Percentiles rank a stretch among this genome's conserved stretches.
Evolutionary conservation across 2,113 vertebrate genomes (phyloP).

Genomic region (Coptodon bakossiorum): DNA sequence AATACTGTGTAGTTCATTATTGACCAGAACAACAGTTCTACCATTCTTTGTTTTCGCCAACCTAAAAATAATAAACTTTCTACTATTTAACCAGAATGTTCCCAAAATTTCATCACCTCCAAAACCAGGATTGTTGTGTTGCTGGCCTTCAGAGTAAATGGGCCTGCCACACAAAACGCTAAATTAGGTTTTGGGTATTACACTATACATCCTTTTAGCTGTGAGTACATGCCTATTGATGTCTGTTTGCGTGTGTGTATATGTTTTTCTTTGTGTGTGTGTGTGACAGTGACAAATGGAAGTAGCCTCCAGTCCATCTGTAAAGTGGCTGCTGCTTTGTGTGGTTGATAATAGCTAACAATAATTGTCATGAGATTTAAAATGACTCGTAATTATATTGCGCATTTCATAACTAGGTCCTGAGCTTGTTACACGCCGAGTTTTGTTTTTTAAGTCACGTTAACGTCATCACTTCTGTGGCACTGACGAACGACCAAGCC

Average conservation of each 20-base stretch:
- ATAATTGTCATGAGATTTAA: conserved; percentile 45
- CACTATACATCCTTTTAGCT: neutral
- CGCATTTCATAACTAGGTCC: conserved; percentile 39
- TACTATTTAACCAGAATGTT: neutral
- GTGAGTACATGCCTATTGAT: neutral
- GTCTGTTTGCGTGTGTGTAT: neutral
- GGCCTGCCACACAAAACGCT: neutral
- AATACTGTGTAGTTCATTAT: neutral
- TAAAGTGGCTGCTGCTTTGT: conserved; percentile 26
- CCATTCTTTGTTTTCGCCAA: neutral
- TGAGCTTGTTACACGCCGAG: conserved; percentile 9
- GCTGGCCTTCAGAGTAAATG: neutral
- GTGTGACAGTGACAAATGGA: conserved; percentile 50
- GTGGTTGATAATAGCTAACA: conserved; percentile 44
- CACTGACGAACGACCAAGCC: conserved; percentile 39
- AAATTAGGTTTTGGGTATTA: neutral
- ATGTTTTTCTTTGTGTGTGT: neutral
- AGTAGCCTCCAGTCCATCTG: conserved; percentile 8
- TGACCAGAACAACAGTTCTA: neutral
- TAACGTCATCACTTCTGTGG: conserved; percentile 41
- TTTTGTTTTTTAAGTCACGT: conserved; percentile 35
- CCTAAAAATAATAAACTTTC: neutral
- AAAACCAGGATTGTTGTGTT: neutral
- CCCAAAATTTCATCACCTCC: neutral
- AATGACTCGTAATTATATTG: conserved; percentile 48